Conservation (phyloP, 2,888 invertebrate genomes). For the Perizoma affinitatum region DNA sequence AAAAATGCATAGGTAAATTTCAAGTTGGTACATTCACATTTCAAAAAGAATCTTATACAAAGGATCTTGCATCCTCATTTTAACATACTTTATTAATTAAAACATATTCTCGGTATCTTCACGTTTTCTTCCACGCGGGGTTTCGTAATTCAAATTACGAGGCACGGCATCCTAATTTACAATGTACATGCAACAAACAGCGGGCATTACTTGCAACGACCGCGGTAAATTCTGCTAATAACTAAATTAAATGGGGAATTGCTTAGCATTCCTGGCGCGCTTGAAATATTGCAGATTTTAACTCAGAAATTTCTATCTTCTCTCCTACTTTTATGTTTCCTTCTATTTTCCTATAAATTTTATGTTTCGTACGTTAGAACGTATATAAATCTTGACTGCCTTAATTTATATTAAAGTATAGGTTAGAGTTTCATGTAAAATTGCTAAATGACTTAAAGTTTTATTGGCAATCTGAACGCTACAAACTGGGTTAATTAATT, state of each 20-base stretch:
- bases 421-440: neutral
- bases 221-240: constrained; percentile 38
- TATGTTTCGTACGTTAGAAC: too few species aligned
- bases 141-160: constrained; percentile 38
- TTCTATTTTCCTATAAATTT: neutral
- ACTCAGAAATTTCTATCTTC: neutral
- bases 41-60: constrained; percentile 1
- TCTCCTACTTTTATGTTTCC: neutral
- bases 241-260: constrained; percentile 39
- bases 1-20: too few species aligned
- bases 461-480: neutral
- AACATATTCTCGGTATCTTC: constrained; percentile 28
- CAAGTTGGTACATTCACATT: neutral
- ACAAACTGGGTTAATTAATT: constrained; percentile 21
- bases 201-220: constrained; percentile 31
- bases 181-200: constrained; percentile 40
- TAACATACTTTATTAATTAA: constrained; percentile 29
- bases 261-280: constrained; percentile 15
- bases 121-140: constrained; percentile 27
- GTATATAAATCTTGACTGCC: neutral
- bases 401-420: neutral
- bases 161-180: constrained; percentile 36
- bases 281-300: constrained; percentile 9
- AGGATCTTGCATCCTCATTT: constrained; percentile 15
- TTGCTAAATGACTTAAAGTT: neutral